These are phyloP conservation scores for Ceratina australensis DNA, from an alignment of 1,140 invertebrate genomes.

Conservation along the genomic window DNA sequence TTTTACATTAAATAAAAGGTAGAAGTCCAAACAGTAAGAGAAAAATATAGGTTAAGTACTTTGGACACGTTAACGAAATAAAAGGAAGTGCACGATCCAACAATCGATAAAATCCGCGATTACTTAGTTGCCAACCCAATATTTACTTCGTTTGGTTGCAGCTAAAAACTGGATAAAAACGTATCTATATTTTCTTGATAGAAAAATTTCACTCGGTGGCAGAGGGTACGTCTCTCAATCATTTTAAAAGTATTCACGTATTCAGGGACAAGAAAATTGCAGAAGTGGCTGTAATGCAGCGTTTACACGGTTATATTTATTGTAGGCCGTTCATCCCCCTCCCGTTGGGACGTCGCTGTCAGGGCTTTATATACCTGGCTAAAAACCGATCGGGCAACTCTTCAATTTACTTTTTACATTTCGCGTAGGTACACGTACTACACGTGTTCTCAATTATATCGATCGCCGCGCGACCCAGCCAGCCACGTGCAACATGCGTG, in stretches of 20 bases:
- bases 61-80: too few species aligned
- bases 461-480: slow-evolving; percentile 33
- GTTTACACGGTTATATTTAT: neutral
- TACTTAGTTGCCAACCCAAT: too few species aligned
- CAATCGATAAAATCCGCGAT: too few species aligned
- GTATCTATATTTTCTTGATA: too few species aligned
- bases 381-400: neutral
- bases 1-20: too few species aligned
- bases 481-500: neutral
- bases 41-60: too few species aligned
- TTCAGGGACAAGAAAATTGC: slow-evolving; percentile 1
- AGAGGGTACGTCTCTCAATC: neutral
- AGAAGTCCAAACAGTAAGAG: too few species aligned
- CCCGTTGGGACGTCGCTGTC: neutral
- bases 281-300: neutral
- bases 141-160: too few species aligned
- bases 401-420: slow-evolving; percentile 15
- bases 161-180: too few species aligned
- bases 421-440: slow-evolving; percentile 8
- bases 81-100: too few species aligned
- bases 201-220: too few species aligned
- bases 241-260: slow-evolving; percentile 1
- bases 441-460: slow-evolving; percentile 54
- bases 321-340: neutral
- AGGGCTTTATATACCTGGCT: neutral